These are phyloP conservation scores for Pogoniulus pusillus DNA, from an alignment of 2,797 vertebrate species.

Conservation along the genomic window DNA sequence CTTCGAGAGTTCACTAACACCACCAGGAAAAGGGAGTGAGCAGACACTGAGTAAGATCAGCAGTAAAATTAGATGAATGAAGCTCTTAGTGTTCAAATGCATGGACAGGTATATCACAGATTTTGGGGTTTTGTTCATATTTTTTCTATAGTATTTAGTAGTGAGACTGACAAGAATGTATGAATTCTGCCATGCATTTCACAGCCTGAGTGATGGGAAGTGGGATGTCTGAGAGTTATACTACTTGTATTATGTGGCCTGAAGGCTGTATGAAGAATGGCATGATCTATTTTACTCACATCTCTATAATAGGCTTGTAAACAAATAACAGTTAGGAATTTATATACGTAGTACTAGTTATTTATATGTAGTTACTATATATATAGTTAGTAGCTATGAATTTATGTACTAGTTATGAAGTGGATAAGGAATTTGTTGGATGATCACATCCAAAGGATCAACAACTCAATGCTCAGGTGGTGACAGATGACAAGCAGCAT, in stretches of 20 bases:
- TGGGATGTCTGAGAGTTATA: neutral
- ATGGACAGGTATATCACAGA: neutral
- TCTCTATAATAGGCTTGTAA: neutral
- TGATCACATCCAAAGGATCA: too few species aligned
- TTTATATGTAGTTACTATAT: neutral
- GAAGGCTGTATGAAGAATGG: neutral
- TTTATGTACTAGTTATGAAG: too few species aligned
- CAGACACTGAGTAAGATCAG: neutral
- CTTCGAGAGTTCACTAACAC: neutral
- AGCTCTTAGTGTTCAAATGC: neutral
- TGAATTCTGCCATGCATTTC: neutral
- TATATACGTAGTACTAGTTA: neutral
- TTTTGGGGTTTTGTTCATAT: neutral
- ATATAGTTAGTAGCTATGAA: too few species aligned
- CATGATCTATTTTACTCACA: neutral
- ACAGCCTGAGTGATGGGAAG: neutral
- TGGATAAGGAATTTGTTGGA: too few species aligned
- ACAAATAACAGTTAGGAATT: slow-evolving; percentile 7
- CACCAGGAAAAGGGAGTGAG: neutral
- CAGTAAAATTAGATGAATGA: neutral
- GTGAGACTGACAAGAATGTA: neutral
- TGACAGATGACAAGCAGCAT: too few species aligned
- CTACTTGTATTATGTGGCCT: neutral
- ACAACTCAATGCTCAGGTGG: too few species aligned
- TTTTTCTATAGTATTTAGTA: neutral